phyloP scores from a whole-genome alignment of 2,113 vertebrate genomes.

The Felis catus region F.catus_Fca126_mat1.0 CM031417.1:37615501-37616000 shows the following conservation, averaged over 20 bases:
- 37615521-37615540: slow-evolving; percentile 38
- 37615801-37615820: not conserved
- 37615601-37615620: not conserved
- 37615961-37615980: not conserved
- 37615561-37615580: slow-evolving; percentile 36
- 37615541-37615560: slow-evolving; percentile 31
- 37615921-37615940: not conserved
- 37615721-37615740: not conserved
- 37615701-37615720: not conserved
- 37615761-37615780: not conserved
- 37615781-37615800: not conserved
- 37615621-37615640: not conserved
- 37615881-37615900: not conserved
- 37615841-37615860: not conserved
- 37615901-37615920: not conserved
- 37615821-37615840: slow-evolving; percentile 15
- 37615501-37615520: slow-evolving; percentile 16
- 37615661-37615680: not conserved
- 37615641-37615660: not conserved
- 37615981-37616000: not conserved
- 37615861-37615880: not conserved
- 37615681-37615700: not conserved
- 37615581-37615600: slow-evolving; percentile 45
- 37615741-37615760: not conserved
- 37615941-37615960: not conserved